Conservation (phyloP, 2,888 invertebrate species). For the Seira sanloemensis region DNA sequence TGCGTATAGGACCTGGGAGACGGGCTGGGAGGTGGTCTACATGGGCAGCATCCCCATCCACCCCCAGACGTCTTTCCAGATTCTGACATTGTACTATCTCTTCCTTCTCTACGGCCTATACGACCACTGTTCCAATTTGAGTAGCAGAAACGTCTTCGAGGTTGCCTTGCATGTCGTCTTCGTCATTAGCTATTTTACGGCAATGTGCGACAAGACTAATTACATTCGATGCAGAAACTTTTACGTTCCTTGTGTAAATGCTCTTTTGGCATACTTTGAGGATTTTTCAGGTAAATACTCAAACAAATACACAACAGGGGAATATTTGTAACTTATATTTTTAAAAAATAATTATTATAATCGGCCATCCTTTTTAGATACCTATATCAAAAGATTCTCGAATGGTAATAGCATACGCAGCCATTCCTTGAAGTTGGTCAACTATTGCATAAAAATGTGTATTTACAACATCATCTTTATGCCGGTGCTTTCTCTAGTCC, state of each 20-base stretch:
- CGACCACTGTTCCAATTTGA: conserved; percentile 5
- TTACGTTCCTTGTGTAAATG: conserved; percentile 27
- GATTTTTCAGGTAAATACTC: conserved; percentile 17
- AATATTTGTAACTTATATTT: no score
- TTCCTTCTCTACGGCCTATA: conserved; percentile 28
- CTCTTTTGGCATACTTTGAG: conserved; percentile 27
- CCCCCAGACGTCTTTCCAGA: no score
- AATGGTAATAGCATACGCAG: background rate
- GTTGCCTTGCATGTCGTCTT: conserved; percentile 23
- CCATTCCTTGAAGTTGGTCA: background rate
- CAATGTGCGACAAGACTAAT: conserved; percentile 37
- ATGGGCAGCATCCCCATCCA: no score
- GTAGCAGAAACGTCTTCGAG: conserved; percentile 15
- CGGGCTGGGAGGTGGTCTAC: no score
- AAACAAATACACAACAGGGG: no score
- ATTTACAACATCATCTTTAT: conserved; percentile 9
- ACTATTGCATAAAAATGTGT: conserved; percentile 19
- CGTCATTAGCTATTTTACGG: conserved; percentile 20
- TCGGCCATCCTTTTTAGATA: background rate
- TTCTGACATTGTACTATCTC: conserved; percentile 46
- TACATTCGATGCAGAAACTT: conserved; percentile 21
- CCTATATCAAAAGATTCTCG: no score
- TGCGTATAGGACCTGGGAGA: no score
- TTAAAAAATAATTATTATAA: no score
- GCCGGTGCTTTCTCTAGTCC: conserved; percentile 10